Conservation (phyloP, 2,113 vertebrate species). For the Ibidorhyncha struthersii region DNA sequence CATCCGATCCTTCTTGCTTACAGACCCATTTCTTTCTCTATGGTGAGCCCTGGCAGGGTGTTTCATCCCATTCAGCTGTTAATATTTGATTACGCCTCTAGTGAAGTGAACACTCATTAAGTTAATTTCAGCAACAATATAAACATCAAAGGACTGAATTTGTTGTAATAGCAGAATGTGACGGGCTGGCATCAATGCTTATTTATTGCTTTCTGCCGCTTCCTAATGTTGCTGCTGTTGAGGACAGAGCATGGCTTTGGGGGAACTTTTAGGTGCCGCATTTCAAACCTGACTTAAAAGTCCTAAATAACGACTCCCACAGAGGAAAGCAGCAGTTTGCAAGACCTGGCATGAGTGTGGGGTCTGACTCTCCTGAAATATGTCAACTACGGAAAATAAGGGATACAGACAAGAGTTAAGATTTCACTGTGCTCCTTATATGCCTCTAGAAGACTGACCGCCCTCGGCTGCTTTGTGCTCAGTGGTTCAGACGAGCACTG, state of each 20-base stretch:
- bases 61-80: conserved; percentile 7
- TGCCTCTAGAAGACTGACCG: background rate
- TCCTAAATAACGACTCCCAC: background rate
- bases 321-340: background rate
- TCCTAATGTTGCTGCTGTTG: background rate
- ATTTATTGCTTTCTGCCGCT: background rate
- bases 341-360: background rate
- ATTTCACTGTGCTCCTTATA: background rate
- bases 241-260: background rate
- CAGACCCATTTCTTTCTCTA: background rate
- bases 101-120: background rate
- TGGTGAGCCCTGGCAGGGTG: background rate
- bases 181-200: background rate
- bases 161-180: background rate
- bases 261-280: background rate
- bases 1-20: background rate
- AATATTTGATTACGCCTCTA: background rate
- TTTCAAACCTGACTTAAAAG: background rate
- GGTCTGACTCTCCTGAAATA: background rate
- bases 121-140: conserved; percentile 1
- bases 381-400: fast-evolving
- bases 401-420: background rate
- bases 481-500: background rate
- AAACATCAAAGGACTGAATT: background rate
- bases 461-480: background rate